Conservation (phyloP, 2,797 vertebrate genomes). For the Acrossocheilus fasciatus region DNA sequence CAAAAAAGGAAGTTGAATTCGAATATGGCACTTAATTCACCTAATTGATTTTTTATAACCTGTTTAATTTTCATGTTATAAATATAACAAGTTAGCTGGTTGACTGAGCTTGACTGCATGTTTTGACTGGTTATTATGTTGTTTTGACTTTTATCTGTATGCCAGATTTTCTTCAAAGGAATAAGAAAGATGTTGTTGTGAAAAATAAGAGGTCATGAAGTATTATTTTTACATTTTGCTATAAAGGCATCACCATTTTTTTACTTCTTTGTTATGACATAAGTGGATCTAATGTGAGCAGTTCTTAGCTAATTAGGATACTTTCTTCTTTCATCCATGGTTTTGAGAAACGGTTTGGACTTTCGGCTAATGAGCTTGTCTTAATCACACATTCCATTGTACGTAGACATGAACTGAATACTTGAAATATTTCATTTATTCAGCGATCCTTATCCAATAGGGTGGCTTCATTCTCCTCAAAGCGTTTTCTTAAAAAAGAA, state of each 20-base stretch:
- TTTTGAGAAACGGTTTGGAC: conserved; percentile 65
- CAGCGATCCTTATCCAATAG: conserved; percentile 30
- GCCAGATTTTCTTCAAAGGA: conserved; percentile 35
- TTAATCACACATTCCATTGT: conserved; percentile 75
- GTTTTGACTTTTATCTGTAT: conserved; percentile 31
- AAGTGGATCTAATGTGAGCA: conserved; percentile 39
- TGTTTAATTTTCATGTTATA: neutral
- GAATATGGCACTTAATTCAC: neutral
- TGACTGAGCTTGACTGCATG: neutral
- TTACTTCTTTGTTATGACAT: conserved; percentile 38
- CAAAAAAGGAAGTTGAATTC: neutral
- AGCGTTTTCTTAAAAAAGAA: conserved; percentile 8
- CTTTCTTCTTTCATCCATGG: conserved; percentile 57
- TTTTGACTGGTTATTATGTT: conserved; percentile 12
- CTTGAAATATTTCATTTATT: conserved; percentile 62
- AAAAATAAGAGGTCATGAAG: conserved; percentile 7
- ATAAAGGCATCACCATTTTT: conserved; percentile 15
- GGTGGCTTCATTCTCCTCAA: neutral
- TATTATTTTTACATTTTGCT: conserved; percentile 21
- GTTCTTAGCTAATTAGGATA: conserved; percentile 49
- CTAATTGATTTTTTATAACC: neutral
- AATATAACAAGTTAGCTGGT: neutral
- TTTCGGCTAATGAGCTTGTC: conserved; percentile 68
- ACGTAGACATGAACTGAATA: conserved; percentile 71
- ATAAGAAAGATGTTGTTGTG: conserved; percentile 5